Evolutionary conservation across 2,888 invertebrate species (phyloP).

Genomic region (Meandrusa payeni): DNA sequence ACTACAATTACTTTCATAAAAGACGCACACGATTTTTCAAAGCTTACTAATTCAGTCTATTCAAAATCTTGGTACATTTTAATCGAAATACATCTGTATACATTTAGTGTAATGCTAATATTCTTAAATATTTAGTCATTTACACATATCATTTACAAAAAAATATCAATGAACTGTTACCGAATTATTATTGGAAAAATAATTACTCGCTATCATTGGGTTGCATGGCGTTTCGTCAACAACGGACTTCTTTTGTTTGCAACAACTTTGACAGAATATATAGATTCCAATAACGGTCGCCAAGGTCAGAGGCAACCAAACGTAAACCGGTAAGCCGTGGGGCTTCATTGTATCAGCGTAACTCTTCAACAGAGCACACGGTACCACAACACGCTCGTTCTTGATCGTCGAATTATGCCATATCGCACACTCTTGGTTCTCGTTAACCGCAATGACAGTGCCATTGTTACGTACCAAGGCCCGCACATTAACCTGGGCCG

Average conservation of each 20-base stretch:
- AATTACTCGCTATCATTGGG: conserved; percentile 39
- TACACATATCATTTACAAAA: no score
- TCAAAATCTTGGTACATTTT: no score
- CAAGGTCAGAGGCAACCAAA: conserved; percentile 61
- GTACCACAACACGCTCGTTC: conserved; percentile 50
- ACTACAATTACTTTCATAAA: no score
- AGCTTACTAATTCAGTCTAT: no score
- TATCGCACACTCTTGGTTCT: conserved; percentile 57
- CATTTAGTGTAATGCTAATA: no score
- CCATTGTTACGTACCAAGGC: conserved; percentile 46
- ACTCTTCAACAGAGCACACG: conserved; percentile 58
- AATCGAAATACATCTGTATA: no score
- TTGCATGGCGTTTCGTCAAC: conserved; percentile 48
- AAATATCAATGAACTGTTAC: conserved; percentile 15
- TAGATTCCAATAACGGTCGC: conserved; percentile 48
- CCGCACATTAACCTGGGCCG: conserved; percentile 51
- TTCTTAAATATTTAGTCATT: no score
- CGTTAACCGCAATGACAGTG: conserved; percentile 44
- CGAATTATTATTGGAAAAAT: conserved; percentile 44
- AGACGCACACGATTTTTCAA: no score
- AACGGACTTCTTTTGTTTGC: conserved; percentile 42
- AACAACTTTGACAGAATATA: conserved; percentile 51
- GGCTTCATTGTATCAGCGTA: conserved; percentile 63
- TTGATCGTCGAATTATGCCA: conserved; percentile 61
- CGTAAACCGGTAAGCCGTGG: conserved; percentile 57